These are phyloP conservation scores for Heterochromis multidens DNA, from an alignment of 2,113 vertebrate species.

Conservation along the genomic window DNA sequence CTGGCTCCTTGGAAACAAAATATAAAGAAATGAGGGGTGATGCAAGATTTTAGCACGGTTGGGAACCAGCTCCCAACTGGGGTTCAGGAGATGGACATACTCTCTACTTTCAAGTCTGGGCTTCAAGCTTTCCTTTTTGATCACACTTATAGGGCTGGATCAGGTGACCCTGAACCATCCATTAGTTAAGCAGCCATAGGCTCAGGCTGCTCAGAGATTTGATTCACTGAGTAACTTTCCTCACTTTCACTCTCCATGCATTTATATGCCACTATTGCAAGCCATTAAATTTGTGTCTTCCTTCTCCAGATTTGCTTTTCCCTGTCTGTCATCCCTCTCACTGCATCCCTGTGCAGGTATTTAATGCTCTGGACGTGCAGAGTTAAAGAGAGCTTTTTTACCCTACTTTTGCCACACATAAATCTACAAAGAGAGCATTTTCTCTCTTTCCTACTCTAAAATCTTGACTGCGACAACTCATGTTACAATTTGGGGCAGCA, in stretches of 20 bases:
- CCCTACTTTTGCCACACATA: no score
- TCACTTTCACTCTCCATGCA: neutral
- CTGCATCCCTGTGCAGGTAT: neutral
- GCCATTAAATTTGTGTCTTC: neutral
- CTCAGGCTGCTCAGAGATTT: neutral
- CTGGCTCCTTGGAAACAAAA: no score
- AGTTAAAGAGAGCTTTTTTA: neutral
- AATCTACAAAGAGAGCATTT: no score
- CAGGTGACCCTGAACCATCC: neutral
- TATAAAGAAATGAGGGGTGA: neutral
- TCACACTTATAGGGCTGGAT: neutral
- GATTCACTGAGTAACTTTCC: neutral
- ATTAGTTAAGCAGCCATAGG: neutral
- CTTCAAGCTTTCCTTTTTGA: neutral
- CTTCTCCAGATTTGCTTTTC: neutral
- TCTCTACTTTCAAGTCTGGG: neutral
- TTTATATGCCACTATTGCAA: neutral
- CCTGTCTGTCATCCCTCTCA: neutral
- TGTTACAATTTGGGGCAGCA: no score
- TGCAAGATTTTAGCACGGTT: neutral
- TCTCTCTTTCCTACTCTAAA: no score
- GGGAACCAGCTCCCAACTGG: neutral
- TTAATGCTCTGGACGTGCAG: neutral
- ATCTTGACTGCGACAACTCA: no score
- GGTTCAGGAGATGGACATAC: neutral